Evolutionary conservation across 2,888 invertebrate genomes (phyloP).

Genomic region (Andrena fulva): DNA sequence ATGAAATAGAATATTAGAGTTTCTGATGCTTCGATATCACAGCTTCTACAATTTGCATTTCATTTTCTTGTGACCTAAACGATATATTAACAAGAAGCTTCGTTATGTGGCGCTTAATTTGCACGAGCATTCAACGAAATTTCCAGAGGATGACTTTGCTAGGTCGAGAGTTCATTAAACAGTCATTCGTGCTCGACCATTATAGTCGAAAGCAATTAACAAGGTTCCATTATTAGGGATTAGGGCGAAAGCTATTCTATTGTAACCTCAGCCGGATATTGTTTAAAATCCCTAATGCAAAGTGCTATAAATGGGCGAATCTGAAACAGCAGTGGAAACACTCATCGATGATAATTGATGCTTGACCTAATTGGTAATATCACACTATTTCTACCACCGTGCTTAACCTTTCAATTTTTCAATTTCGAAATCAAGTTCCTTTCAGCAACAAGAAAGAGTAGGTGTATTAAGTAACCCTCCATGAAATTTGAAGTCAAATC

Average conservation of each 20-base stretch:
- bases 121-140: not conserved
- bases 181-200: not conserved
- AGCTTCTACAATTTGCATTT: no score
- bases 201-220: constrained; percentile 11
- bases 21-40: no score
- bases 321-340: not conserved
- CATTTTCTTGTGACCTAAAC: no score
- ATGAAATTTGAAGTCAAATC: no score
- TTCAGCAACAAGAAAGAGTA: not conserved
- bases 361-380: constrained; percentile 12
- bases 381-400: not conserved
- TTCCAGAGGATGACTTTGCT: not conserved
- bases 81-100: no score
- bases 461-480: no score
- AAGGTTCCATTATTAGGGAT: not conserved
- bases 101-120: not conserved
- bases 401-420: not conserved
- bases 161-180: not conserved
- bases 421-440: not conserved
- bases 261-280: not conserved
- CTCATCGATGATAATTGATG: not conserved
- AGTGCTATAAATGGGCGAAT: not conserved
- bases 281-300: constrained; percentile 41
- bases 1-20: no score
- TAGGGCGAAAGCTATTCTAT: not conserved